phyloP scores from a whole-genome alignment of 2,888 invertebrate genomes.

The Pelosia muscerda region DNA sequence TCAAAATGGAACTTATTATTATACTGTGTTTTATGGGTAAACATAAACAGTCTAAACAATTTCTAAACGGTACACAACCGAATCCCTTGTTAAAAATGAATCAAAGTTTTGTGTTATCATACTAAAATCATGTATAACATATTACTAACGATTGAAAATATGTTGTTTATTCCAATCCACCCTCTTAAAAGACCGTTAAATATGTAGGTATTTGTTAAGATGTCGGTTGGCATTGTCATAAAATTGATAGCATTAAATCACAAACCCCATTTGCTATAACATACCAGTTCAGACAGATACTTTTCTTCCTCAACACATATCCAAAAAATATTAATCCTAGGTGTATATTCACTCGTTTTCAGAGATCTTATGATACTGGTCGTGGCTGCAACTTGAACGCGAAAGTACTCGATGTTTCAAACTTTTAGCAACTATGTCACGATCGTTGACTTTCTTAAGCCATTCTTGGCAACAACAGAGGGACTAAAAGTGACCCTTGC shows the following conservation, averaged over 20 bases:
- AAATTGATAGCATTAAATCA: conserved; percentile 77
- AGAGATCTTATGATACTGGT: conserved; percentile 59
- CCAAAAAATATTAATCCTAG: conserved; percentile 33
- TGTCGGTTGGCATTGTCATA: conserved; percentile 68
- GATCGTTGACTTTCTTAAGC: conserved; percentile 71
- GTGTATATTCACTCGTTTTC: conserved; percentile 36
- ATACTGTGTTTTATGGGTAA: too few relatives aligned
- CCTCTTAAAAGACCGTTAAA: conserved; percentile 58
- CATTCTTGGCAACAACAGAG: conserved; percentile 75
- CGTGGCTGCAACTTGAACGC: conserved; percentile 65
- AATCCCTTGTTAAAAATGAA: conserved; percentile 29
- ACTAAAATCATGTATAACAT: conserved; percentile 19
- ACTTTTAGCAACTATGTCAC: conserved; percentile 82
- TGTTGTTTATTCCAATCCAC: conserved; percentile 63
- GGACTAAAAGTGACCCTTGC: conserved; percentile 78
- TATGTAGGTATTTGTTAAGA: conserved; percentile 67
- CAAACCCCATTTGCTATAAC: conserved; percentile 65
- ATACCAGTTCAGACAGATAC: conserved; percentile 57
- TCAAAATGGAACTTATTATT: too few relatives aligned
- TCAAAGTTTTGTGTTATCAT: conserved; percentile 30
- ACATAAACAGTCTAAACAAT: too few relatives aligned
- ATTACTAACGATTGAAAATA: conserved; percentile 57
- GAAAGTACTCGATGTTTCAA: conserved; percentile 83
- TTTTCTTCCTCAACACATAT: conserved; percentile 27
- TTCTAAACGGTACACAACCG: neutral